These are phyloP conservation scores for Penaeus chinensis DNA, from an alignment of 1,140 invertebrate species.

Conservation along the genomic window DNA sequence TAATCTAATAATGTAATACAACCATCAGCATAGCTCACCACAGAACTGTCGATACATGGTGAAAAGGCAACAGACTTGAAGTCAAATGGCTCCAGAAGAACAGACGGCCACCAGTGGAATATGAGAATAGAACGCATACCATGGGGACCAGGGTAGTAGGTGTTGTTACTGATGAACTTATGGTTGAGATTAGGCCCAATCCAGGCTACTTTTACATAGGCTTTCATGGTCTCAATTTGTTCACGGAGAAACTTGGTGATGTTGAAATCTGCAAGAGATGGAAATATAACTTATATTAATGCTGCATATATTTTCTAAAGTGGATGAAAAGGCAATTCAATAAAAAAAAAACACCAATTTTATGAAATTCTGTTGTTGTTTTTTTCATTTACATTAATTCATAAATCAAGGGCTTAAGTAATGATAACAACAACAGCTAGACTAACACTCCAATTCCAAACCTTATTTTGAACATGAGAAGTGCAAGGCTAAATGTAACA, in stretches of 20 bases:
- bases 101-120: constrained; percentile 58
- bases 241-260: constrained; percentile 45
- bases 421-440: too few relatives aligned
- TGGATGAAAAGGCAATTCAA: constrained; percentile 75
- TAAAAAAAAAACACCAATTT: constrained; percentile 72
- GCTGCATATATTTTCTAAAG: constrained; percentile 66
- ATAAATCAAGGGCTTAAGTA: too few relatives aligned
- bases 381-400: too few relatives aligned
- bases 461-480: too few relatives aligned
- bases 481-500: too few relatives aligned
- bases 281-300: background rate
- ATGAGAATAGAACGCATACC: constrained; percentile 49
- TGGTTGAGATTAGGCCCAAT: constrained; percentile 58
- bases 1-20: background rate
- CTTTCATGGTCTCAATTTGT: constrained; percentile 63
- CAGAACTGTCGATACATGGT: constrained; percentile 55
- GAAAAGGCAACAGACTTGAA: constrained; percentile 59
- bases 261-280: constrained; percentile 30
- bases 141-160: background rate
- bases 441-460: too few relatives aligned
- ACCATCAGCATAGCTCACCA: background rate
- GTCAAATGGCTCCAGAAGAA: constrained; percentile 56
- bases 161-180: constrained; percentile 45
- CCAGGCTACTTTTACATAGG: constrained; percentile 53
- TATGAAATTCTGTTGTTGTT: constrained; percentile 58